Evolutionary conservation across 1,140 invertebrate genomes (phyloP), one percentile per base, ranked within the genome.

Genomic region (Carposina sasakii): DNA sequence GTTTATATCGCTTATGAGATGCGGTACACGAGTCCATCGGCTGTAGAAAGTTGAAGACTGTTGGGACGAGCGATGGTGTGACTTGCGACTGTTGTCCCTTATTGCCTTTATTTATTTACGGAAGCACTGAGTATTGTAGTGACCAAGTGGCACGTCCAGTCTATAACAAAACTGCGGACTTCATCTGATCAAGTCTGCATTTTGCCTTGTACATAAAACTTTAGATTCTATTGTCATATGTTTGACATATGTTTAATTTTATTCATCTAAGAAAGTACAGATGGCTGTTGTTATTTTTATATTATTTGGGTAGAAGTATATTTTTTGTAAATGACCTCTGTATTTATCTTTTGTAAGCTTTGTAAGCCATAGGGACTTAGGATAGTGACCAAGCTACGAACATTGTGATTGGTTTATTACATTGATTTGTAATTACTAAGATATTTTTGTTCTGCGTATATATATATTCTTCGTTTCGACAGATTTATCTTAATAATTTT

Each of bases 241-340:
- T 84, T 78, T 78, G 73, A 81, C 79, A 79, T 83, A 81, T 83
- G 79, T 79, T 81, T 84, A 81, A 81, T 84, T 81, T 84, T 81
- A 84, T 84, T 83, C 79, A 76, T 84, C 77, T 81, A 84, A 77
- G 73, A 74, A 81, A 83, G 81, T 84, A 84, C 81, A 84, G 77
- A 81, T 81, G 81, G 81, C 81, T 84, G 81, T 84, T 84, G 81
- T 84, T 84, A 84, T 84, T 83, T 81, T 83, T 83, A 84, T 84
- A 81, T 84, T 74, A 81, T 81, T 84, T 81, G 81, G 75, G 74
- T 84, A 83, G 79, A 81, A 76, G 60, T 81, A 81, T 84, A 76
- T 83, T 83, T 77, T 81, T 83, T 83, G 81, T 84, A 84, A 81
- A 81, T 79, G 73, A 81, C 77, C 75, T 81, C 75, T 78, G 77